Evolutionary conservation across 2,888 invertebrate species (phyloP).

Genomic region (Heteropelma amictum): DNA sequence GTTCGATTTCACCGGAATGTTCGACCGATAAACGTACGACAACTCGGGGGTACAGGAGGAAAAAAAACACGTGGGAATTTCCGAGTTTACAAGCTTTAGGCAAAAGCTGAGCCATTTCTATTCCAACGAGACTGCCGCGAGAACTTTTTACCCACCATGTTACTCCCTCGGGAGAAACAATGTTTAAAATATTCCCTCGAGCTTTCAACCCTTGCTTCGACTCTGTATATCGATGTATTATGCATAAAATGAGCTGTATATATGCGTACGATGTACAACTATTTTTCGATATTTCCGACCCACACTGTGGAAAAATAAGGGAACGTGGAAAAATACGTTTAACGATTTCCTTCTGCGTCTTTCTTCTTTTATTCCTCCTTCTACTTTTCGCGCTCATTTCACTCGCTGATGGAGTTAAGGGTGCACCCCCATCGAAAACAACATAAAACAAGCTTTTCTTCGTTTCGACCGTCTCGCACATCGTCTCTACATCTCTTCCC

Average conservation of each 20-base stretch:
- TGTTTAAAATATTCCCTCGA: conserved; percentile 54
- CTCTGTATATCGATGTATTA: neutral
- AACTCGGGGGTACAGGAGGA: neutral
- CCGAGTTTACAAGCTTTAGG: conserved; percentile 35
- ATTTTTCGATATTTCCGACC: conserved; percentile 39
- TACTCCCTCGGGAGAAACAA: conserved; percentile 40
- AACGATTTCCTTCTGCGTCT: conserved; percentile 10
- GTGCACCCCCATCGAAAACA: conserved; percentile 45
- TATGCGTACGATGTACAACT: conserved; percentile 3
- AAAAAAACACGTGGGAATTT: neutral
- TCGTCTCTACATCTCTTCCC: conserved; percentile 42
- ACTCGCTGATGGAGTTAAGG: conserved; percentile 44
- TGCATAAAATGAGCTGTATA: conserved; percentile 16
- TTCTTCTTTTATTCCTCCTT: conserved; percentile 8
- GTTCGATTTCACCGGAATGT: conserved; percentile 29
- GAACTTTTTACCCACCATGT: conserved; percentile 62
- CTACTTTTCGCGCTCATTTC: conserved; percentile 31
- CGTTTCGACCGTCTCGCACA: conserved; percentile 43
- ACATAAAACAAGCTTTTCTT: conserved; percentile 53
- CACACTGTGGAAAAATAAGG: neutral
- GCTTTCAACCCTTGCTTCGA: conserved; percentile 42
- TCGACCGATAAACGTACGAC: too few species aligned
- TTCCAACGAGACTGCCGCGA: conserved; percentile 75
- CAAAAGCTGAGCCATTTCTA: conserved; percentile 72
- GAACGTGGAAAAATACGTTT: conserved; percentile 40